Base-by-base conservation (phyloP, 2,888 invertebrate species). In the Epinotia ramella region DNA sequence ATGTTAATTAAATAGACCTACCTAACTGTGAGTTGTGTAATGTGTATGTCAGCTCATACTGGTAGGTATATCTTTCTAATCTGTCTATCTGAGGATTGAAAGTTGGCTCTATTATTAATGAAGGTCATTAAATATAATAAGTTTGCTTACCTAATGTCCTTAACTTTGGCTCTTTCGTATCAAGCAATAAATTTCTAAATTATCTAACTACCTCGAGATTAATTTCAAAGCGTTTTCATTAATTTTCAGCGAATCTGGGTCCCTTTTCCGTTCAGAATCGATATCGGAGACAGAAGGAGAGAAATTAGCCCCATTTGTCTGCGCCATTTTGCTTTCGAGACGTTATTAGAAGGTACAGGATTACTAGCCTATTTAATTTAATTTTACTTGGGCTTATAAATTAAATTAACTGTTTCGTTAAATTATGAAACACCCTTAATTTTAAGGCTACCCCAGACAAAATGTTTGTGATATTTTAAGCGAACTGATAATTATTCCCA, bases 281-380 rank as follows among this genome's bases (percentile, higher is more conserved):
- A 81, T 80, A 78, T 77, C 71, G 77, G 74, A 73, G 79, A 76
- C 77, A 78, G 73, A 77, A 76, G 76, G 74, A 77, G 80, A 81
- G 72, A 82, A 82, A 83, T 83, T 81, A 79, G 77, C 73, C 77
- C 74, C 80, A 80, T 82, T 80, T 80, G 75, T 82, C 80, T 79
- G 73, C 56, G 76, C 78, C 76, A 67, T 79, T 79, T 71, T 79
- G 79, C 77, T 77, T 77, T 76, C 72, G 60, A 73, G 77, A 73
- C 70, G 77, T 78, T 78, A 79, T 79, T 79, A 78, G 66, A 18
- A 73, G 28, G 62, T 73, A 13, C 60, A 59, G 63, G 64, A 65
- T 73, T 73, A 73, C 68, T 44, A 33, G 73, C 65, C 20, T 59
- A 49, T 59, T 60, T 73, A 16, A 67, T 73, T 66, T 66, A 1